Evolutionary conservation across 2,113 vertebrate genomes (phyloP).

Genomic region (Craseonycteris thonglongyai): DNA sequence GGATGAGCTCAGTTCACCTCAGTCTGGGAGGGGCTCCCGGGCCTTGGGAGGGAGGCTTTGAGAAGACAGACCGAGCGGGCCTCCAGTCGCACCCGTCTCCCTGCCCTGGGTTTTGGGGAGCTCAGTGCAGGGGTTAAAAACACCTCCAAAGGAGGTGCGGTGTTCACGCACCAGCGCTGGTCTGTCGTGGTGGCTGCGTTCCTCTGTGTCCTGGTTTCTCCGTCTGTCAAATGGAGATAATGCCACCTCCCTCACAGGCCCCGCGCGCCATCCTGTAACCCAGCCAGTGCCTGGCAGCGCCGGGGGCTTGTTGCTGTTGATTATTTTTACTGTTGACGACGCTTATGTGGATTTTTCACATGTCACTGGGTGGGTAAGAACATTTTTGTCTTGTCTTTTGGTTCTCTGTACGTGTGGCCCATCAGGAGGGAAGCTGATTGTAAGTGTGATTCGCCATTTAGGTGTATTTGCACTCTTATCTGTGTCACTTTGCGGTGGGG

Average conservation of each 20-base stretch:
- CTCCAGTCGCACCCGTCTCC: not conserved
- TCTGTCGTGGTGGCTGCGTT: accelerated
- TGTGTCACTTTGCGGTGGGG: not conserved
- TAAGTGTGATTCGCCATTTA: not conserved
- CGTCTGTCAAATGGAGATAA: not conserved
- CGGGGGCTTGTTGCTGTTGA: not conserved
- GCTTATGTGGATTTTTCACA: not conserved
- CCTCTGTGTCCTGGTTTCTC: not conserved
- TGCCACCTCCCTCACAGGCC: not conserved
- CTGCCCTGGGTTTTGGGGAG: not conserved
- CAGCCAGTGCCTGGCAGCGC: not conserved
- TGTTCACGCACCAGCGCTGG: not conserved
- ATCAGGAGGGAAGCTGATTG: not conserved
- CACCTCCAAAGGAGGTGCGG: not conserved
- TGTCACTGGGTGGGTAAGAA: not conserved
- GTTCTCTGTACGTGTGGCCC: too few relatives aligned
- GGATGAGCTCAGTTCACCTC: not conserved
- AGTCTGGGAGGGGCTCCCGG: not conserved
- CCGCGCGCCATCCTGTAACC: too few relatives aligned
- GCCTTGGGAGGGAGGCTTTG: not conserved
- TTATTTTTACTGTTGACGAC: not conserved
- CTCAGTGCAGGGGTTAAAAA: not conserved
- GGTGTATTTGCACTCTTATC: not conserved
- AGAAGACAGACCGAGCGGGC: not conserved
- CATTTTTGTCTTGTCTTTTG: not conserved